Evolutionary conservation across 2,113 vertebrate genomes (phyloP).

Genomic region (Megaceryle torquata): DNA sequence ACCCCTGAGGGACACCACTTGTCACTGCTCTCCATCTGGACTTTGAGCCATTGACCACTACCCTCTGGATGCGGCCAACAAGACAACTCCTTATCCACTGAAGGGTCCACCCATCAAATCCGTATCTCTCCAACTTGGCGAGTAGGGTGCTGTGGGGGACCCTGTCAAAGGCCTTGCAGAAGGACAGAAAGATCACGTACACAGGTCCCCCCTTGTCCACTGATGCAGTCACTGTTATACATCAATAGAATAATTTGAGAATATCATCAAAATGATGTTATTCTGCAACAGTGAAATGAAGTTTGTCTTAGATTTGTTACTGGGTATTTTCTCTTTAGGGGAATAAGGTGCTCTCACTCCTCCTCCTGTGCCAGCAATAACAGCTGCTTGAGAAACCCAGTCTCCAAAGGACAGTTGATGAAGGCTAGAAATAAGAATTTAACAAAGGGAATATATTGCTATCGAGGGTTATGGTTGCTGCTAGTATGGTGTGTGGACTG

Average conservation of each 20-base stretch:
- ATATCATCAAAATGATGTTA: not conserved
- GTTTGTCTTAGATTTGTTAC: not conserved
- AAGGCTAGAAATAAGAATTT: conserved; percentile 28
- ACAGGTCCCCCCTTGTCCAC: too few species aligned
- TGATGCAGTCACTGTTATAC: too few species aligned
- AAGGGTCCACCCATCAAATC: too few species aligned
- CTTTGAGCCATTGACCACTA: too few species aligned
- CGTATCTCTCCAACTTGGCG: too few species aligned
- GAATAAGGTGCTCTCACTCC: not conserved
- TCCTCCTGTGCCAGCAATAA: not conserved
- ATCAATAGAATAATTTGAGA: not conserved
- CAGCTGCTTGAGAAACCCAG: not conserved
- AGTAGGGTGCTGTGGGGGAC: too few species aligned
- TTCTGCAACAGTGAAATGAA: not conserved
- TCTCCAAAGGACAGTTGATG: not conserved
- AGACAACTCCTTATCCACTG: too few species aligned
- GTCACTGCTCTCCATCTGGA: too few species aligned
- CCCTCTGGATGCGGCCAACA: too few species aligned
- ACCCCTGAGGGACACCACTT: too few species aligned
- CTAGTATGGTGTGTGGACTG: not conserved
- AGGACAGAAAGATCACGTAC: too few species aligned
- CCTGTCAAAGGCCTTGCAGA: too few species aligned
- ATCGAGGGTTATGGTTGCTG: not conserved
- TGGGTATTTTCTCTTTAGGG: not conserved
- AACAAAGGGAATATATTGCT: conserved; percentile 26